Evolutionary conservation across 2,113 vertebrate species (phyloP).

Genomic region (Rhegmatorhina hoffmannsi): DNA sequence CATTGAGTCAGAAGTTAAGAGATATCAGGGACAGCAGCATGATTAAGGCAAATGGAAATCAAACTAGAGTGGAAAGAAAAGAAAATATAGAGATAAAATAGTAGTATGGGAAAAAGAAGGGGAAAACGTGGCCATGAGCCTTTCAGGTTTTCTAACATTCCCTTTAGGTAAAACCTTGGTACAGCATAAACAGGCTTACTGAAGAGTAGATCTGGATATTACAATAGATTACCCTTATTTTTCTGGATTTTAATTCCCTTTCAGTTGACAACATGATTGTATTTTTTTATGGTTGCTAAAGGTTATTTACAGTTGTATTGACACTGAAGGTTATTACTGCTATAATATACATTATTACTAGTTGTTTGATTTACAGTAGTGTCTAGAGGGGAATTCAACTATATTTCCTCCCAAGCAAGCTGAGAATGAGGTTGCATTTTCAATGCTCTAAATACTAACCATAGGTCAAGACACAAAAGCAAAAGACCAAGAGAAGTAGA

Average conservation of each 20-base stretch:
- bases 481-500: background rate
- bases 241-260: background rate
- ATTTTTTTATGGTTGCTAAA: background rate
- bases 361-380: background rate
- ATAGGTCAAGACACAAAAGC: background rate
- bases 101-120: background rate
- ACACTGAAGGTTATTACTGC: background rate
- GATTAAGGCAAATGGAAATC: background rate
- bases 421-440: background rate
- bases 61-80: background rate
- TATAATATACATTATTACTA: background rate
- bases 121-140: background rate
- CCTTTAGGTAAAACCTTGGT: background rate
- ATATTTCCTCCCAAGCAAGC: background rate
- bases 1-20: background rate
- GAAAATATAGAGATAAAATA: background rate
- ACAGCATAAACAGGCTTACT: background rate
- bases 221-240: background rate
- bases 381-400: background rate
- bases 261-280: background rate
- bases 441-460: background rate
- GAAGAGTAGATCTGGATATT: background rate
- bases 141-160: background rate
- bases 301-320: background rate
- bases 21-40: background rate